Percentiles rank a stretch among this genome's conserved stretches.
Evolutionary conservation across 2,888 invertebrate species (phyloP).

Genomic region (Cephus rjabovi): DNA sequence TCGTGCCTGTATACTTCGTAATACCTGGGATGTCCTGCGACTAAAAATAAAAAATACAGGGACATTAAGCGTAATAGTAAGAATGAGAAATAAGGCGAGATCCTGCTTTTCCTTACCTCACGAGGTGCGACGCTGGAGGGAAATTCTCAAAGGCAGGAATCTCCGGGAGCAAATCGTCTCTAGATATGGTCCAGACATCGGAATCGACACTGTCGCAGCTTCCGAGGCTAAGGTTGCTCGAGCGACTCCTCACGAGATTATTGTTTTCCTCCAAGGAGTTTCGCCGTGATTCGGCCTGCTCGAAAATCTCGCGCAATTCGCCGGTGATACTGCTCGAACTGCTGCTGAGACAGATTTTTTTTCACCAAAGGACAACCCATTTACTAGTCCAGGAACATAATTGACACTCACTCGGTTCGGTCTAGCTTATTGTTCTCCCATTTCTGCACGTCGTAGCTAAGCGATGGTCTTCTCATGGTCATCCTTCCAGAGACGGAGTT

Average conservation of each 20-base stretch:
- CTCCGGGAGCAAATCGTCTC: slow-evolving; percentile 39
- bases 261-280: slow-evolving; percentile 55
- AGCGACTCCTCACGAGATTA: slow-evolving; percentile 33
- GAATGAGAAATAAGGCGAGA: slow-evolving; percentile 5
- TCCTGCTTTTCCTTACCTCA: neutral
- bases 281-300: slow-evolving; percentile 54
- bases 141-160: slow-evolving; percentile 23
- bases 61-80: neutral
- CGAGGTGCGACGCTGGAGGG: too few relatives aligned
- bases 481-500: slow-evolving; percentile 59
- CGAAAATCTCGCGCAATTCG: slow-evolving; percentile 56
- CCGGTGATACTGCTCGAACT: slow-evolving; percentile 53
- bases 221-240: slow-evolving; percentile 21
- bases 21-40: too few relatives aligned
- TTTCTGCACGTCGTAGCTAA: slow-evolving; percentile 52
- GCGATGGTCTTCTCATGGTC: slow-evolving; percentile 56
- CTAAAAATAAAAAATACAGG: slow-evolving; percentile 4
- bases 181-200: slow-evolving; percentile 37
- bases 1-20: too few relatives aligned
- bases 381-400: neutral
- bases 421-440: slow-evolving; percentile 55
- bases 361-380: too few relatives aligned
- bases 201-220: slow-evolving; percentile 35
- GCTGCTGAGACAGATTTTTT: slow-evolving; percentile 20
- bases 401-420: slow-evolving; percentile 53